These are phyloP conservation scores for Hippocampus barbouri DNA, from an alignment of 2,113 vertebrate genomes.

Conservation along the genomic window DNA sequence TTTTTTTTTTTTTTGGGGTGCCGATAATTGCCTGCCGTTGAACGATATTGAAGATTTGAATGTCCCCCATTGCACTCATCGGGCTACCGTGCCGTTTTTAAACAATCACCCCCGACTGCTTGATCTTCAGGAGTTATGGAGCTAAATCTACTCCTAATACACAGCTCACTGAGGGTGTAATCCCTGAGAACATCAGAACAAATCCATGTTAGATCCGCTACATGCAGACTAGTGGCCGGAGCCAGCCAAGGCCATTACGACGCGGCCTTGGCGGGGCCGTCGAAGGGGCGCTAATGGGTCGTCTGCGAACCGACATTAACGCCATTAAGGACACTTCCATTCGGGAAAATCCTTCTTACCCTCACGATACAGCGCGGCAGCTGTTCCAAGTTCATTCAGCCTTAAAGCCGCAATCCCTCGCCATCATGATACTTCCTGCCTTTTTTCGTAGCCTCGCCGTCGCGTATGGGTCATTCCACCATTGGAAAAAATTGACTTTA, in stretches of 20 bases:
- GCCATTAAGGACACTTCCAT: constrained; percentile 65
- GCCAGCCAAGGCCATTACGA: constrained; percentile 55
- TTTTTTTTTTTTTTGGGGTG: constrained; percentile 9
- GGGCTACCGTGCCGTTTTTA: constrained; percentile 53
- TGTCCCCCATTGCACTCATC: constrained; percentile 20
- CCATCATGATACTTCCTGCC: constrained; percentile 25
- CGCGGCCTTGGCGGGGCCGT: constrained; percentile 30
- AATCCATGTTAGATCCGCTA: constrained; percentile 66
- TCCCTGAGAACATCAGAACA: constrained; percentile 69
- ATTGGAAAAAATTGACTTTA: neutral
- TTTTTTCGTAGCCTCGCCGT: neutral
- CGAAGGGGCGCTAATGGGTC: constrained; percentile 55
- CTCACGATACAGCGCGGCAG: constrained; percentile 35
- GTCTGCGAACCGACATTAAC: constrained; percentile 59
- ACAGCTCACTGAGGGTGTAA: constrained; percentile 65
- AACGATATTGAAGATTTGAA: constrained; percentile 27
- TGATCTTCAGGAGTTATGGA: constrained; percentile 69
- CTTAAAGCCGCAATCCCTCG: constrained; percentile 52
- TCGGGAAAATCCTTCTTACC: constrained; percentile 63
- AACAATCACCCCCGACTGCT: constrained; percentile 61
- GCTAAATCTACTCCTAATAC: constrained; percentile 73
- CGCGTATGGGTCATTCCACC: constrained; percentile 24
- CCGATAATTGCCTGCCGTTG: constrained; percentile 45
- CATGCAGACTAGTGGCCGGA: constrained; percentile 49
- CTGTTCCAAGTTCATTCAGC: constrained; percentile 52